A percentile compares a stretch with the other conserved stretches of the same genome.
Conservation (phyloP, 2,797 vertebrate genomes). For the Squalus acanthias region DNA sequence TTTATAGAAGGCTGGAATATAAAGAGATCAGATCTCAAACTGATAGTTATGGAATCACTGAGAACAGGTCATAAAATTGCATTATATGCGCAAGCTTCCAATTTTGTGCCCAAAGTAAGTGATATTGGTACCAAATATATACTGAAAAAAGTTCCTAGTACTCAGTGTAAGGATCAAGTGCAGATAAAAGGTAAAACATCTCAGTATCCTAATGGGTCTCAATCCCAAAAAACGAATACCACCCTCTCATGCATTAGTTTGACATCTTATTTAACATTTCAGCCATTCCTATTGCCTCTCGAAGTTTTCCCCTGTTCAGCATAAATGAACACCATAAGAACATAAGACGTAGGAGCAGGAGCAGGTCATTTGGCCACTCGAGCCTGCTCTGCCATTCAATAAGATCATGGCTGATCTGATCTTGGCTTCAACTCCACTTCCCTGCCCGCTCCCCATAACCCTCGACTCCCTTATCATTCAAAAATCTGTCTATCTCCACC, state of each 20-base stretch:
- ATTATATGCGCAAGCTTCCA: background rate
- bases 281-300: background rate
- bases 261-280: background rate
- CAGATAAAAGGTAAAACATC: background rate
- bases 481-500: too few species aligned
- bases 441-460: too few species aligned
- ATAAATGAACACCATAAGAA: background rate
- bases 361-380: too few species aligned
- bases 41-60: background rate
- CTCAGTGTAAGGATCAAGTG: background rate
- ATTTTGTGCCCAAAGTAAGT: background rate
- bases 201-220: too few species aligned
- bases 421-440: too few species aligned
- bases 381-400: too few species aligned
- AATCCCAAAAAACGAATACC: background rate
- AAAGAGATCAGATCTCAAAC: constrained; percentile 37
- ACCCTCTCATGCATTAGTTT: background rate
- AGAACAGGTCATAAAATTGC: background rate
- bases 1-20: constrained; percentile 55
- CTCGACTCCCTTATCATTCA: too few species aligned
- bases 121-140: background rate
- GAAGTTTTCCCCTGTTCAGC: background rate
- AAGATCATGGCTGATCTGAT: too few species aligned
- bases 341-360: too few species aligned
- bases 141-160: background rate